phyloP scores from a whole-genome alignment of 1,140 invertebrate genomes.

The Rhyacophila brunnea region DNA sequence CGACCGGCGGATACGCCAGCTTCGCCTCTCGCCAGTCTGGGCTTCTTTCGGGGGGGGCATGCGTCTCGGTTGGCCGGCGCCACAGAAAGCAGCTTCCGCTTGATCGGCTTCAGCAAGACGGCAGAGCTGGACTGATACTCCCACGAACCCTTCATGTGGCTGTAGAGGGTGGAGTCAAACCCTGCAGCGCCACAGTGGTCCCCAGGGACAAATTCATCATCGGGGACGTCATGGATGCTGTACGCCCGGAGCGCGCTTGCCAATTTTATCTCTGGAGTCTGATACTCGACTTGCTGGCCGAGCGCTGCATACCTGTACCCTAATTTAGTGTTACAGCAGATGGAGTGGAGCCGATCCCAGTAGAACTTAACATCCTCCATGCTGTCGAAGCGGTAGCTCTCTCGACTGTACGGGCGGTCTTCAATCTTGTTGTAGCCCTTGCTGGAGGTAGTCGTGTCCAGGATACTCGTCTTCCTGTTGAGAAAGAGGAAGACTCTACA shows the following conservation, averaged over 20 bases:
- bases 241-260: slow-evolving; percentile 4
- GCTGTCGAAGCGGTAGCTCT: slow-evolving; percentile 56
- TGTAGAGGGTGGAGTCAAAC: slow-evolving; percentile 66
- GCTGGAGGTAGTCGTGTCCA: slow-evolving; percentile 63
- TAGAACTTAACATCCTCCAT: slow-evolving; percentile 61
- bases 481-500: slow-evolving; percentile 70
- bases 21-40: slow-evolving; percentile 1
- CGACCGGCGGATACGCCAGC: neutral
- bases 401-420: slow-evolving; percentile 55
- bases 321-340: slow-evolving; percentile 58
- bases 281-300: slow-evolving; percentile 14
- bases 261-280: slow-evolving; percentile 18
- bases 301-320: slow-evolving; percentile 15
- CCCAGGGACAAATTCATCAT: slow-evolving; percentile 61
- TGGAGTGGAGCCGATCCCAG: slow-evolving; percentile 68
- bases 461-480: slow-evolving; percentile 59
- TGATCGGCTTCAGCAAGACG: slow-evolving; percentile 11
- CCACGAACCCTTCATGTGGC: slow-evolving; percentile 68
- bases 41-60: slow-evolving; percentile 12
- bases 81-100: slow-evolving; percentile 9
- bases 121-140: neutral
- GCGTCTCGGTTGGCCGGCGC: neutral
- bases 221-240: slow-evolving; percentile 7
- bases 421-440: slow-evolving; percentile 63
- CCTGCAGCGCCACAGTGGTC: slow-evolving; percentile 69